Evolutionary conservation across 2,888 invertebrate genomes (phyloP).

Genomic region (Cephus spinipes): DNA sequence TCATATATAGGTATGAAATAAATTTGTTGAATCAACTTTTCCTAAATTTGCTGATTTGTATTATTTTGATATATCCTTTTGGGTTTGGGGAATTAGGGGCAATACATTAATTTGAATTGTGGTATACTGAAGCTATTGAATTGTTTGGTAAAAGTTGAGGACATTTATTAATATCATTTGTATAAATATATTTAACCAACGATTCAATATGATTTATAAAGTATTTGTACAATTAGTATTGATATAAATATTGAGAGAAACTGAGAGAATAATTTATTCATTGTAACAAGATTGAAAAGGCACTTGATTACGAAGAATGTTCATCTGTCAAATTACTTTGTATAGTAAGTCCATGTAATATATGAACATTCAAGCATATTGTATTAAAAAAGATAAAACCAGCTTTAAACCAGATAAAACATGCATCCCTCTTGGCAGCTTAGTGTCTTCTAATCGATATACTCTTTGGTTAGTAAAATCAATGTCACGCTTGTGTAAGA

Average conservation of each 20-base stretch:
- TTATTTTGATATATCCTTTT: background rate
- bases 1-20: background rate
- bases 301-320: constrained; percentile 1
- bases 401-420: too few relatives aligned
- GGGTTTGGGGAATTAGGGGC: background rate
- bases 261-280: background rate
- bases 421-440: background rate
- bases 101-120: background rate
- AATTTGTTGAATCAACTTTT: background rate
- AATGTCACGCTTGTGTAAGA: background rate
- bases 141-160: background rate
- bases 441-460: background rate
- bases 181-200: constrained; percentile 2
- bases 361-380: background rate
- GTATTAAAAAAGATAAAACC: background rate
- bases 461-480: constrained; percentile 25
- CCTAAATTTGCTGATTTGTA: background rate
- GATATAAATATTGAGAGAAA: background rate
- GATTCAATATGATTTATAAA: background rate
- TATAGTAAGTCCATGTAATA: background rate
- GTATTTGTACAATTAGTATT: constrained; percentile 9
- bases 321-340: background rate
- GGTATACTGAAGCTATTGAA: background rate
- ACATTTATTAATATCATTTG: constrained; percentile 3
- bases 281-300: constrained; percentile 2